These are phyloP conservation scores for Ramphastos sulfuratus DNA, from an alignment of 2,113 vertebrate species.

Conservation along the genomic window DNA sequence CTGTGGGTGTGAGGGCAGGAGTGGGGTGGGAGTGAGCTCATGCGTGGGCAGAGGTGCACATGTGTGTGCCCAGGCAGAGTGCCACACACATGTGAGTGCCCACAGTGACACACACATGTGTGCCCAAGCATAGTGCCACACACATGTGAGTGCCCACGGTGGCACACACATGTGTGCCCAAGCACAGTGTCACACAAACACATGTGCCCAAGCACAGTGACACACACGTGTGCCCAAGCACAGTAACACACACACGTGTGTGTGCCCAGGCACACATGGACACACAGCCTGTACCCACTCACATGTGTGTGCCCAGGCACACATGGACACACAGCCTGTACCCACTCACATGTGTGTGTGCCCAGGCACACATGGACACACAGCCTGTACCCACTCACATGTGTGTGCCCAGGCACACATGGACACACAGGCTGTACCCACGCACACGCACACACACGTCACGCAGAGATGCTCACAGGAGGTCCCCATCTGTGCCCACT, in stretches of 20 bases:
- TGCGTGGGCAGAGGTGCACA: background rate
- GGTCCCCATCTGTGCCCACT: background rate
- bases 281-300: background rate
- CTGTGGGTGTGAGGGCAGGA: background rate
- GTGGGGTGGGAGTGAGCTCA: too few species aligned
- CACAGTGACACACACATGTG: background rate
- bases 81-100: too few species aligned
- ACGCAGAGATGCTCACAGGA: background rate
- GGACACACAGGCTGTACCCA: background rate
- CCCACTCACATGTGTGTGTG: background rate
- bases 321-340: background rate
- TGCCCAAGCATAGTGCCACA: background rate
- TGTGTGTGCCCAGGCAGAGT: rapidly evolving
- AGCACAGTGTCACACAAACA: too few species aligned
- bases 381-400: background rate
- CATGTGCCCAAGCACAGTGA: background rate
- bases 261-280: background rate
- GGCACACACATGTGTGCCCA: background rate
- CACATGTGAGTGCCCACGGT: background rate
- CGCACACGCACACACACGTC: background rate
- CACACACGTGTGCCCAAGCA: background rate
- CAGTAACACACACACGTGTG: background rate
- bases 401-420: background rate
- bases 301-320: background rate
- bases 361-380: background rate